Percentiles rank a stretch among this genome's conserved stretches.
Evolutionary conservation across 2,888 invertebrate species (phyloP).

Genomic region (Athrips mouffetella): DNA sequence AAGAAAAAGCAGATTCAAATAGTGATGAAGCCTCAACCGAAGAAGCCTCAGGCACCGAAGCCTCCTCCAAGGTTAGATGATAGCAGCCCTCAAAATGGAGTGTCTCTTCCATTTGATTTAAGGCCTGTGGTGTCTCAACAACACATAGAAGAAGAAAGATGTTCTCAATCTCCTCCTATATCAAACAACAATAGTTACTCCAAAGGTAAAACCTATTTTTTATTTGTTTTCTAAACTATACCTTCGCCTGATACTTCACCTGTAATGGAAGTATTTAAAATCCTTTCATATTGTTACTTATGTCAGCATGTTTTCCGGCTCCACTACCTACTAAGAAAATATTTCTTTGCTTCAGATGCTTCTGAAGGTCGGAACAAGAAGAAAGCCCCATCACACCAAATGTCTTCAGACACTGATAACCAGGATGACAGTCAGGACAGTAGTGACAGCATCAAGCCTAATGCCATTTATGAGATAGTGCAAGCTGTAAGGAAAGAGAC

Average conservation of each 20-base stretch:
- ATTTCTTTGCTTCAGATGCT: constrained; percentile 31
- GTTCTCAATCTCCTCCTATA: constrained; percentile 51
- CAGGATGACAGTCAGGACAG: constrained; percentile 73
- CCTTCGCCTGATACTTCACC: neutral
- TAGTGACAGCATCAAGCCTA: constrained; percentile 70
- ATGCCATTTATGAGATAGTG: constrained; percentile 85
- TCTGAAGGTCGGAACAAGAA: constrained; percentile 40
- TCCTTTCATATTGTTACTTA: too few species aligned
- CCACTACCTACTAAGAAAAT: too few species aligned
- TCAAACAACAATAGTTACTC: constrained; percentile 37
- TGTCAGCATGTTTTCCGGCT: too few species aligned
- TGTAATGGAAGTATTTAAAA: neutral
- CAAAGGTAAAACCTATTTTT: constrained; percentile 39
- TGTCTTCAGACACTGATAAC: constrained; percentile 68
- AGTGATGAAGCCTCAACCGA: constrained; percentile 49
- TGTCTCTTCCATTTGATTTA: constrained; percentile 68
- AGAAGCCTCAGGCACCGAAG: constrained; percentile 64
- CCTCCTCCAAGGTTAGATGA: constrained; percentile 67
- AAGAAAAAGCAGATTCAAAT: constrained; percentile 80
- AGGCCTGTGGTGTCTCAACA: constrained; percentile 70
- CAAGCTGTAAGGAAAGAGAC: constrained; percentile 90
- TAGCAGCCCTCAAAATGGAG: constrained; percentile 65
- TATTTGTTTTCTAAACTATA: constrained; percentile 4
- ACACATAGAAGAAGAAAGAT: constrained; percentile 60
- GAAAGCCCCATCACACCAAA: constrained; percentile 52